phyloP scores from a whole-genome alignment of 2,888 invertebrate genomes.

The Laothoe populi region DNA sequence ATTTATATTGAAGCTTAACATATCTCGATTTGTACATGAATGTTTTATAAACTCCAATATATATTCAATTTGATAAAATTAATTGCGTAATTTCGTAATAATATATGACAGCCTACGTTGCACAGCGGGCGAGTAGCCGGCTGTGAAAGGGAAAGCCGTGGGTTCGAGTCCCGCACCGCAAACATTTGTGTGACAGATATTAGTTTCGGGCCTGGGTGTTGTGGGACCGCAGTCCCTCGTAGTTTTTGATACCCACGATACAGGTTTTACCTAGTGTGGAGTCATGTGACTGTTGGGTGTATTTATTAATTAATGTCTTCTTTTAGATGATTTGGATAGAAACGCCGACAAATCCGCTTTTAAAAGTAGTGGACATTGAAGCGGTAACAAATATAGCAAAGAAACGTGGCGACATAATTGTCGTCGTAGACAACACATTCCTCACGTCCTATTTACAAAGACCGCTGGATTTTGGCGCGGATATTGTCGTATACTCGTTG shows the following conservation, averaged over 20 bases:
- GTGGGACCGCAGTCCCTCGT: too few relatives aligned
- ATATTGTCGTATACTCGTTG: constrained; percentile 95
- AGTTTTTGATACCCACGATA: too few relatives aligned
- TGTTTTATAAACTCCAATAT: not conserved
- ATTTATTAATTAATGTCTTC: too few relatives aligned
- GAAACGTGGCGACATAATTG: constrained; percentile 83
- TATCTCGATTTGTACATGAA: constrained; percentile 4
- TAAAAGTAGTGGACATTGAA: constrained; percentile 95
- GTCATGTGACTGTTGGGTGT: too few relatives aligned
- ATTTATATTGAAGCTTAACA: constrained; percentile 6
- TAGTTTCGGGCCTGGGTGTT: too few relatives aligned
- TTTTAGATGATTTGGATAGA: constrained; percentile 95
- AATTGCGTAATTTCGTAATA: too few relatives aligned
- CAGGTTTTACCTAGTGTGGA: too few relatives aligned
- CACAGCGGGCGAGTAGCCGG: too few relatives aligned
- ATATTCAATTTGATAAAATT: not conserved
- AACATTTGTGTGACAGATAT: too few relatives aligned
- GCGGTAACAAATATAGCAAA: constrained; percentile 86
- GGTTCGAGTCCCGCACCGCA: too few relatives aligned
- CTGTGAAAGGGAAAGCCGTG: too few relatives aligned
- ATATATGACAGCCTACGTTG: too few relatives aligned
- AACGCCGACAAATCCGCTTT: constrained; percentile 97
- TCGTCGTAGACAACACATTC: constrained; percentile 97
- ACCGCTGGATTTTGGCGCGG: constrained; percentile 95
- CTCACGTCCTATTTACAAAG: constrained; percentile 95